A percentile compares a stretch with the other conserved stretches of the same genome.
phyloP scores from a whole-genome alignment of 2,888 invertebrate genomes.

The Pristionchus entomophagus region DNA sequence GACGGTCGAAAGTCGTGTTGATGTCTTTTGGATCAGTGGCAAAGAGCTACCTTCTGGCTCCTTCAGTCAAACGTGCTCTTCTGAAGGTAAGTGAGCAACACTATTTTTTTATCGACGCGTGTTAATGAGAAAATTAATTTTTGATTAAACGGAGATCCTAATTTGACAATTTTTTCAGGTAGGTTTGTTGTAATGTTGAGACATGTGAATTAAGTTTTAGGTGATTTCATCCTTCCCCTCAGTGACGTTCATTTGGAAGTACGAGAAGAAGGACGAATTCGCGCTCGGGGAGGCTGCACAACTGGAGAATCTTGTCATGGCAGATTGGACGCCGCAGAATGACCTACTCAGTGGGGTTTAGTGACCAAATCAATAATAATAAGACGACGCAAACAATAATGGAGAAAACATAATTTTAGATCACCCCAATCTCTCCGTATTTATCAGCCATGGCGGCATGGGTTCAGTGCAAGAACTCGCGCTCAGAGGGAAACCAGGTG shows the following conservation, averaged over 20 bases:
- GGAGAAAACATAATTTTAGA: neutral
- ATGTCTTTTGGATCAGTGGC: neutral
- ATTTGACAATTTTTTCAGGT: no score
- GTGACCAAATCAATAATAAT: no score
- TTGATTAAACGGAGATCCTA: no score
- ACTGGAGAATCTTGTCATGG: neutral
- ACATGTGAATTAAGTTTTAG: no score
- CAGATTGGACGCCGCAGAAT: neutral
- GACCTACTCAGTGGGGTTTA: neutral
- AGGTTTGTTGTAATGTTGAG: no score
- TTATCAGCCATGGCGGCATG: neutral
- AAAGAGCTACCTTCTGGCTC: neutral
- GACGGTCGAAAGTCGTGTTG: neutral
- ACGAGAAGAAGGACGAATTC: neutral
- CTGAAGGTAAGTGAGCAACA: neutral
- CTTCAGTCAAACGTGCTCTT: neutral
- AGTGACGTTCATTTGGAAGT: constrained; percentile 17
- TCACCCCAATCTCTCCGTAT: neutral
- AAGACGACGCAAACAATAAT: no score
- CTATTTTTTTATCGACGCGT: no score
- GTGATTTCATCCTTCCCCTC: neutral
- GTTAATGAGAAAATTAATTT: no score
- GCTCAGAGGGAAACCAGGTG: neutral
- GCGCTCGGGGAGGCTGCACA: neutral
- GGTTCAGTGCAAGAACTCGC: neutral